Evolutionary conservation across 2,113 vertebrate genomes (phyloP), one percentile per base, ranked within the genome.

Genomic region (Atherinomorus stipes): DNA sequence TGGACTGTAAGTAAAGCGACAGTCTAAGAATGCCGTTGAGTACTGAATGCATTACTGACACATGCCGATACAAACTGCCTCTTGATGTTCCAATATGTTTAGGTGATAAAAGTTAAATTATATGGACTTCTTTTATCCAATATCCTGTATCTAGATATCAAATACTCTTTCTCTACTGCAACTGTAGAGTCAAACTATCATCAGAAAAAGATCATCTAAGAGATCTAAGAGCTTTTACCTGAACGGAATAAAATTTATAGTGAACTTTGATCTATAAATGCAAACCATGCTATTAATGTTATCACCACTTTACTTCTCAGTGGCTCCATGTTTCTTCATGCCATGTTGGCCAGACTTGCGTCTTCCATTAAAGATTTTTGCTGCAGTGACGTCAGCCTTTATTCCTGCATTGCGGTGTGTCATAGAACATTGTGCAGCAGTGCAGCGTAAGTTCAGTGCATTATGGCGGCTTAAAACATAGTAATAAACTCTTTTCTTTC

Each of bases 301-400:
- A n/a, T 34, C 7, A 31, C 28, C 7, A 7, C 11, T 62, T 61
- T 7, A 28, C 7, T 44, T 69, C 25, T 34, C 13, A 19, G 21
- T 59, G 52, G 40, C 23, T 21, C 34, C 21, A 21, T 68, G 59
- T 45, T 40, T 75, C 47, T 78, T 71, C 34, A 31, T 44, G n/a
- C 40, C 47, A 47, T 54, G 18, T 19, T 31, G 44, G 18, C 4
- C 38, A 19, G n/a, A 42, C 23, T 60, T 56, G 60, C 80, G 76
- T 73, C 66, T 74, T 73, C 78, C 74, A 81, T 77, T 76, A 74
- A 76, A 72, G 44, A 56, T 78, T 4, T 89, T 86, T 89, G 62
- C 88, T 88, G 89, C 89, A 91, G 50, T 90, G 83, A 92, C 62
- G 71, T 91, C 91, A 91, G 52, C 26, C 34, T 78, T 64, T 56